Evolutionary conservation across 2,797 vertebrate species (phyloP).

Genomic region (Melanotaenia maccullochi): DNA sequence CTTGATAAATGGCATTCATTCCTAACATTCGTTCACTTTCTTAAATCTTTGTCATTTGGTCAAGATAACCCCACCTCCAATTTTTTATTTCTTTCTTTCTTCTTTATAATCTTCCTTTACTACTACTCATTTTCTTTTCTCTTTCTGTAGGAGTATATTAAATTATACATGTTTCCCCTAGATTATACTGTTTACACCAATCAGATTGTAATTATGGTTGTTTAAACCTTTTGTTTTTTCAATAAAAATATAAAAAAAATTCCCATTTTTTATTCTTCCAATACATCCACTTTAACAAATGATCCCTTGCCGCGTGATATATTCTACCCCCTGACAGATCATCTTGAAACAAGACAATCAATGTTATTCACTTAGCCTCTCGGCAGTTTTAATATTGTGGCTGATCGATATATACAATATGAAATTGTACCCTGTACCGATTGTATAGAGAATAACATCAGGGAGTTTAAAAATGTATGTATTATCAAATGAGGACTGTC

Average conservation of each 20-base stretch:
- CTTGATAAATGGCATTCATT: not conserved
- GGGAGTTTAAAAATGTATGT: not conserved
- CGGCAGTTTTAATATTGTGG: not conserved
- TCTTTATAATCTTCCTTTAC: too few species aligned
- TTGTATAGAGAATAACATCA: not conserved
- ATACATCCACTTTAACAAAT: not conserved
- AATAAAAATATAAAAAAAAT: not conserved
- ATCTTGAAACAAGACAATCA: not conserved
- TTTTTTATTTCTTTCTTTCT: too few species aligned
- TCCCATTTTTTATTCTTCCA: not conserved
- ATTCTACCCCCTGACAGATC: not conserved
- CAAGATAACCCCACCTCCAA: too few species aligned
- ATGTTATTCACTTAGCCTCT: not conserved
- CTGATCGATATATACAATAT: not conserved
- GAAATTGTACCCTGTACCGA: not conserved
- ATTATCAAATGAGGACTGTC: too few species aligned
- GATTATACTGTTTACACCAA: not conserved
- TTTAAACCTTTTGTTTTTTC: not conserved
- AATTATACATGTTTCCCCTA: not conserved
- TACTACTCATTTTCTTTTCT: too few species aligned
- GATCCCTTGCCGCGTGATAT: not conserved
- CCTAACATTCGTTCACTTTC: not conserved
- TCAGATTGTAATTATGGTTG: not conserved
- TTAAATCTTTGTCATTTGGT: not conserved
- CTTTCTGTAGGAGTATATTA: too few species aligned